These are phyloP conservation scores for Capricornis sumatraensis DNA, from an alignment of 2,113 vertebrate genomes.

Conservation along the genomic window DNA sequence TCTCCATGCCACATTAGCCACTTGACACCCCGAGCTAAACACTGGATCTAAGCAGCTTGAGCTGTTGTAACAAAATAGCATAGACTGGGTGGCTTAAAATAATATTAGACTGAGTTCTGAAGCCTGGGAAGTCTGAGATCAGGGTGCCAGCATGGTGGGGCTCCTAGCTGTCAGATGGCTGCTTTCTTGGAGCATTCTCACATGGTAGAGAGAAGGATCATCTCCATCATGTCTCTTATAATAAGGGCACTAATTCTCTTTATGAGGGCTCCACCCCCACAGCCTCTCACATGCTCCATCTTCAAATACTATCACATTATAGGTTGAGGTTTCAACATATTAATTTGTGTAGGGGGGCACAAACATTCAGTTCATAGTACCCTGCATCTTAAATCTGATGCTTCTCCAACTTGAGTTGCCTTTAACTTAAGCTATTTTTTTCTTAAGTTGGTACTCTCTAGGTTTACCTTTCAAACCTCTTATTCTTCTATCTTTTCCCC, in stretches of 20 bases:
- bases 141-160: background rate
- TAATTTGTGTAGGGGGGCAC: background rate
- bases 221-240: background rate
- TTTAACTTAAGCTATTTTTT: background rate
- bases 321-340: background rate
- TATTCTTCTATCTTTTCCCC: background rate
- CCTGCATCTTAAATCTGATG: background rate
- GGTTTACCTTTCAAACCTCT: background rate
- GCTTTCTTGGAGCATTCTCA: background rate
- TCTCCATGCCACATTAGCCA: background rate
- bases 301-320: background rate
- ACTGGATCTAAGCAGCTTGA: background rate
- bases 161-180: background rate
- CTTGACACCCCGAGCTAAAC: background rate
- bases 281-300: background rate
- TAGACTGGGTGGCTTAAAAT: background rate
- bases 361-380: background rate
- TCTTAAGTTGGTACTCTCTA: background rate
- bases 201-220: background rate
- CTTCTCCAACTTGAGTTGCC: background rate
- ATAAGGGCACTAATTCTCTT: background rate
- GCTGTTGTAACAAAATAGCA: background rate
- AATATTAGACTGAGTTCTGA: background rate
- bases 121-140: background rate
- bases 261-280: background rate